Percentiles rank a stretch among this genome's conserved stretches.
Evolutionary conservation across 2,797 vertebrate genomes (phyloP).

Genomic region (Selene dorsalis): DNA sequence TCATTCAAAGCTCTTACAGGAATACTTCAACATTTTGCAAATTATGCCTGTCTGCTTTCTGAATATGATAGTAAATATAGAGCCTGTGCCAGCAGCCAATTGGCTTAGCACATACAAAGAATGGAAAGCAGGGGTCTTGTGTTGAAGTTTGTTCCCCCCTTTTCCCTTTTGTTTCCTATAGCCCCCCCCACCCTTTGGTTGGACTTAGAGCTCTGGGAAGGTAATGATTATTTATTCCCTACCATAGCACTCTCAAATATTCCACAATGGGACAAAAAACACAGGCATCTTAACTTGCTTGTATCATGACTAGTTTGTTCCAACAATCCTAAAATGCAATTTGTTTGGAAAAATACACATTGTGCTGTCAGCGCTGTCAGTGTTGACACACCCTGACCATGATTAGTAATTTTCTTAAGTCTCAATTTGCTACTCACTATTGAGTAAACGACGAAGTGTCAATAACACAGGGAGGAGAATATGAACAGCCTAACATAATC

Average conservation of each 20-base stretch:
- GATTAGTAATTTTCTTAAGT: neutral
- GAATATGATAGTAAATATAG: neutral
- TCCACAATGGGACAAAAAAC: neutral
- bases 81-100: neutral
- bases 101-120: conserved; percentile 9
- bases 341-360: neutral
- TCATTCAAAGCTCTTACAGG: conserved; percentile 8
- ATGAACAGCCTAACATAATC: neutral
- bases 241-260: neutral
- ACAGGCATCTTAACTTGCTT: too few relatives aligned
- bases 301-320: neutral
- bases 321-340: neutral
- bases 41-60: neutral
- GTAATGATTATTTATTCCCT: neutral
- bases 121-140: neutral
- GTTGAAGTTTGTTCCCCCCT: neutral
- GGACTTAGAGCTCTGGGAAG: neutral
- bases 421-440: neutral
- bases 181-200: neutral
- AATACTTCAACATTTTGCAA: conserved; percentile 7
- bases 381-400: neutral
- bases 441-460: neutral
- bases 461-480: neutral
- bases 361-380: neutral
- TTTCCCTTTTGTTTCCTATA: neutral